Conservation (phyloP, 2,888 invertebrate genomes). For the Salticus scenicus region DNA sequence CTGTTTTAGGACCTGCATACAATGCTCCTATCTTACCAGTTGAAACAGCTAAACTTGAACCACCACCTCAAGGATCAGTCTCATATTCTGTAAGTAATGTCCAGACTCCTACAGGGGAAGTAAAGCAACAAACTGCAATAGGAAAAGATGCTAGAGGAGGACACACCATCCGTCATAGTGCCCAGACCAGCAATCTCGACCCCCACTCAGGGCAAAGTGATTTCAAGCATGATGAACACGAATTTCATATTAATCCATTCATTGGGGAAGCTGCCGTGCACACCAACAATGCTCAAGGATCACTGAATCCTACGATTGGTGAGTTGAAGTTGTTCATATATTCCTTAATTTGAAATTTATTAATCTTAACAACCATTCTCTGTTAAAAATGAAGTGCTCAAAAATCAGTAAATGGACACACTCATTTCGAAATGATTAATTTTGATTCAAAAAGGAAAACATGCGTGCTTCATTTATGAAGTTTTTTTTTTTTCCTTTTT, state of each 20-base stretch:
- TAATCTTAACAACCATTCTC: background rate
- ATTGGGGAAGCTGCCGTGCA: conserved; percentile 66
- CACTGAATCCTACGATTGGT: conserved; percentile 60
- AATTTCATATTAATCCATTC: conserved; percentile 70
- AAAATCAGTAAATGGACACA: too few relatives aligned
- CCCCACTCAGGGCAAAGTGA: conserved; percentile 65
- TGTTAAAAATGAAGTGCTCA: too few relatives aligned
- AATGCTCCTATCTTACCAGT: conserved; percentile 39
- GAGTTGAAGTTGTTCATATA: background rate
- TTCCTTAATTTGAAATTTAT: too few relatives aligned
- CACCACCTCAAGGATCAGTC: conserved; percentile 40
- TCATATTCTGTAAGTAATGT: conserved; percentile 65
- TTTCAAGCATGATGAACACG: conserved; percentile 57
- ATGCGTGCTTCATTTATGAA: too few relatives aligned
- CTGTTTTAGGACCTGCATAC: conserved; percentile 65
- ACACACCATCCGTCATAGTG: conserved; percentile 57
- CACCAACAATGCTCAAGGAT: conserved; percentile 64
- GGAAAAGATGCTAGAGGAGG: conserved; percentile 62
- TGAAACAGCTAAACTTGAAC: background rate
- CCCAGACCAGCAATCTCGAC: conserved; percentile 61
- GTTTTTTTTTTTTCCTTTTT: too few relatives aligned
- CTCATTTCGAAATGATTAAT: too few relatives aligned
- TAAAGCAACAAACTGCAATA: conserved; percentile 62
- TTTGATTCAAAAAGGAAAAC: too few relatives aligned
- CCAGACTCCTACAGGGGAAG: conserved; percentile 35